A percentile compares a stretch with the other conserved stretches of the same genome.
These are phyloP conservation scores for Cephalotes varians DNA, from an alignment of 2,888 invertebrate genomes.

Conservation along the genomic window DNA sequence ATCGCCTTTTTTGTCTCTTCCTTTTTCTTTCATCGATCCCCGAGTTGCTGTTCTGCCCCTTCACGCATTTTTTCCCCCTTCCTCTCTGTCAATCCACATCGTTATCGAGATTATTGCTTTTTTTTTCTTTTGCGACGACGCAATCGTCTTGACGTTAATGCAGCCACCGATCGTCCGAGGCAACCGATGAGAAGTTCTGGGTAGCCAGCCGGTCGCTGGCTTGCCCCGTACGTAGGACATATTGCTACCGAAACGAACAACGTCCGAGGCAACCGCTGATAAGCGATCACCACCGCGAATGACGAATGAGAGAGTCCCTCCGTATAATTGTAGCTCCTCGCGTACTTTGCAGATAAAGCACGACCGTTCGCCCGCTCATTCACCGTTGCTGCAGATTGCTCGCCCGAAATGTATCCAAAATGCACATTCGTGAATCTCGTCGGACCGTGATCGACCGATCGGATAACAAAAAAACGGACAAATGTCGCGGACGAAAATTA, in stretches of 20 bases:
- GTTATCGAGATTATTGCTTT: conserved; percentile 66
- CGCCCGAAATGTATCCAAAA: conserved; percentile 4
- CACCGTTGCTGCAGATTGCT: conserved; percentile 22
- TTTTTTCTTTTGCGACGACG: conserved; percentile 38
- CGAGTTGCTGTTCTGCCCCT: conserved; percentile 11
- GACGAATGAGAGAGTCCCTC: conserved; percentile 53
- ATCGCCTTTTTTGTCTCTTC: conserved; percentile 19
- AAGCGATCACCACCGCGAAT: conserved; percentile 45
- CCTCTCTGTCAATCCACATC: conserved; percentile 18
- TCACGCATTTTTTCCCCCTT: not conserved
- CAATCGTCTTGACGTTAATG: conserved; percentile 65
- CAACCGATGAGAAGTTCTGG: conserved; percentile 36
- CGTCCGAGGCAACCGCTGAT: too few relatives aligned
- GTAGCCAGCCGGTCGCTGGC: conserved; percentile 22
- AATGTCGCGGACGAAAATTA: too few relatives aligned
- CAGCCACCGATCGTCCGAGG: conserved; percentile 54
- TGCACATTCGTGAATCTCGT: conserved; percentile 10
- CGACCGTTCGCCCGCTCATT: conserved; percentile 6
- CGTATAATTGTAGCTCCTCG: conserved; percentile 55
- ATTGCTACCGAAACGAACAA: conserved; percentile 55
- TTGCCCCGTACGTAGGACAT: conserved; percentile 47
- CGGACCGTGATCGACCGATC: conserved; percentile 15
- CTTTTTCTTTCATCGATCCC: conserved; percentile 43
- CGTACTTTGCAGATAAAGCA: conserved; percentile 45
- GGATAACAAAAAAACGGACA: conserved; percentile 26